These are phyloP conservation scores for Penaeus vannamei DNA, from an alignment of 1,140 invertebrate genomes.

Conservation along the genomic window DNA sequence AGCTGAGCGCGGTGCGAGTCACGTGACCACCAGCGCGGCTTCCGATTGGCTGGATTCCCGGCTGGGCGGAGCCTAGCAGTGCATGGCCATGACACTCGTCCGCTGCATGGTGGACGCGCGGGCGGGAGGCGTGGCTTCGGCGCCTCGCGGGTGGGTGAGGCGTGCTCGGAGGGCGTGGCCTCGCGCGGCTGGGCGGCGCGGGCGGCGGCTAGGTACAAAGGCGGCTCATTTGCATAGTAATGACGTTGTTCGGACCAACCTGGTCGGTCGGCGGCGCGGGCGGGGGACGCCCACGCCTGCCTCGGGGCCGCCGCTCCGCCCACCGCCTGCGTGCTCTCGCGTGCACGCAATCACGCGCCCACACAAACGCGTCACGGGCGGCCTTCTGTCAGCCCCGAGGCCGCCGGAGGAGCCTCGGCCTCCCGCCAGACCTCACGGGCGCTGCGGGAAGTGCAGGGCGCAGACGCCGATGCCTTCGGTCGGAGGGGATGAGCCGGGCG, in stretches of 20 bases:
- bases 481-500: too few species aligned
- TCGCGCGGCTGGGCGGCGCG: neutral
- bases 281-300: neutral
- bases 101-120: neutral
- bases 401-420: too few species aligned
- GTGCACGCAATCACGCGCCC: too few species aligned
- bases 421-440: too few species aligned
- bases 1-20: conserved; percentile 41
- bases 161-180: conserved; percentile 1
- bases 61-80: conserved; percentile 33
- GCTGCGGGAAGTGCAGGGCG: too few species aligned
- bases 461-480: too few species aligned
- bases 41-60: conserved; percentile 13
- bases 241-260: conserved; percentile 28
- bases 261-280: neutral
- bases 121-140: conserved; percentile 4
- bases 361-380: too few species aligned
- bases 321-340: too few species aligned
- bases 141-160: conserved; percentile 20
- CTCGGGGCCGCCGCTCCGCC: neutral
- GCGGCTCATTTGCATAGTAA: conserved; percentile 46
- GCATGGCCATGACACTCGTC: conserved; percentile 25
- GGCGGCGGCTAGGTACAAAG: neutral
- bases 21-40: conserved; percentile 23
- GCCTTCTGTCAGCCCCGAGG: too few species aligned